A percentile compares a stretch with the other conserved stretches of the same genome.
phyloP scores from a whole-genome alignment of 1,140 invertebrate genomes.

The Sitophilus oryzae region DNA sequence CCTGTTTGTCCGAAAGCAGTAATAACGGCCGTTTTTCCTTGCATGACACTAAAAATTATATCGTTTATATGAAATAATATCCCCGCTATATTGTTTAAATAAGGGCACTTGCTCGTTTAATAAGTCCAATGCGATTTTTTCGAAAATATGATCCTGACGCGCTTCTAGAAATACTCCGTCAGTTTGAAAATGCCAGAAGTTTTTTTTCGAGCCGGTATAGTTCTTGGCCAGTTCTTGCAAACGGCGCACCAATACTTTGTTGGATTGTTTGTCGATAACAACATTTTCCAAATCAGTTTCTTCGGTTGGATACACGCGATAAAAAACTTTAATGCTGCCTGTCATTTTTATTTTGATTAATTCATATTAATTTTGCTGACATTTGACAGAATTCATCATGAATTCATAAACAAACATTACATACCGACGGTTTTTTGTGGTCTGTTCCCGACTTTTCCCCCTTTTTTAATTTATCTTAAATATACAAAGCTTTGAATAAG shows the following conservation, averaged over 20 bases:
- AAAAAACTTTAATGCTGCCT: constrained; percentile 28
- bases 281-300: constrained; percentile 28
- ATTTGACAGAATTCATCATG: too few species aligned
- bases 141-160: constrained; percentile 27
- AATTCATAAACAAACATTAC: too few species aligned
- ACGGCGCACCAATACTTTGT: constrained; percentile 31
- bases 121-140: constrained; percentile 22
- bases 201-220: constrained; percentile 7
- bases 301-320: constrained; percentile 29
- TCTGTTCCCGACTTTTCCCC: too few species aligned
- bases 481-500: too few species aligned
- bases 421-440: too few species aligned
- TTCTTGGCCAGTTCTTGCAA: constrained; percentile 29
- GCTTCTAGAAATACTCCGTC: constrained; percentile 34
- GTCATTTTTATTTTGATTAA: too few species aligned
- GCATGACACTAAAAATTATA: constrained; percentile 28
- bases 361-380: too few species aligned
- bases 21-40: constrained; percentile 30
- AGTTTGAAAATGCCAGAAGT: constrained; percentile 34
- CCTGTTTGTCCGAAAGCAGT: constrained; percentile 33
- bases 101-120: constrained; percentile 26
- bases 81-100: background rate
- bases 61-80: too few species aligned
- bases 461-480: too few species aligned
- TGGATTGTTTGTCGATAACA: constrained; percentile 28